Evolutionary conservation across 2,113 vertebrate species (phyloP).

Genomic region (Poecile atricapillus): DNA sequence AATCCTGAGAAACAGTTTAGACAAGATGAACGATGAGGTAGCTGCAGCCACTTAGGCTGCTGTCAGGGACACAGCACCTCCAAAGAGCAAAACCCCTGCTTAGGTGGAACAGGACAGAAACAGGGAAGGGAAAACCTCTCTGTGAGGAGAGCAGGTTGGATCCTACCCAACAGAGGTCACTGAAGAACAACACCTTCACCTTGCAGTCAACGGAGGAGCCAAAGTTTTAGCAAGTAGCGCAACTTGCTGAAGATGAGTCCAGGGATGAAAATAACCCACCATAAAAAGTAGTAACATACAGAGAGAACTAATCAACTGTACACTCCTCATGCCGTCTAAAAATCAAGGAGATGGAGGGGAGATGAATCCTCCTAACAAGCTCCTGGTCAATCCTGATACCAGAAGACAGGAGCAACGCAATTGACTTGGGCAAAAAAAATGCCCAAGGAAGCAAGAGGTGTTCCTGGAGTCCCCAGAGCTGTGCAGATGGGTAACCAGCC

Average conservation of each 20-base stretch:
- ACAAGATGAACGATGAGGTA: accelerated
- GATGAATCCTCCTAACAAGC: neutral
- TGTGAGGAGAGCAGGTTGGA: neutral
- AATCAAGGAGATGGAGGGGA: neutral
- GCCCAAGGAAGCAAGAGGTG: neutral
- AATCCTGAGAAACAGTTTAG: neutral
- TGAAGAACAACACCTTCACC: neutral
- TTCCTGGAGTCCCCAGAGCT: neutral
- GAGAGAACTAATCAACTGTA: neutral
- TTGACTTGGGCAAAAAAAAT: neutral
- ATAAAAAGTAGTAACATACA: neutral
- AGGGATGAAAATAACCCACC: accelerated
- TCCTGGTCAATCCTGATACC: neutral
- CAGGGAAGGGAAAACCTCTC: neutral
- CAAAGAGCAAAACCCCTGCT: neutral
- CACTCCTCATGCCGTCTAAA: neutral
- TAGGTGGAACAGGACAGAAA: neutral
- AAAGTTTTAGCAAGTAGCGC: neutral
- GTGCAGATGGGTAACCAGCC: neutral
- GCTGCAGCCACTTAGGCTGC: neutral
- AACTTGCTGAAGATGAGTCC: neutral
- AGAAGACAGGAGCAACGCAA: neutral
- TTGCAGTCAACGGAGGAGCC: neutral
- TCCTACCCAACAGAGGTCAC: neutral
- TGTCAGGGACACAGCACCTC: neutral